A percentile compares a stretch with the other conserved stretches of the same genome.
Conservation (phyloP, 2,888 invertebrate species). For the Thyatira batis region DNA sequence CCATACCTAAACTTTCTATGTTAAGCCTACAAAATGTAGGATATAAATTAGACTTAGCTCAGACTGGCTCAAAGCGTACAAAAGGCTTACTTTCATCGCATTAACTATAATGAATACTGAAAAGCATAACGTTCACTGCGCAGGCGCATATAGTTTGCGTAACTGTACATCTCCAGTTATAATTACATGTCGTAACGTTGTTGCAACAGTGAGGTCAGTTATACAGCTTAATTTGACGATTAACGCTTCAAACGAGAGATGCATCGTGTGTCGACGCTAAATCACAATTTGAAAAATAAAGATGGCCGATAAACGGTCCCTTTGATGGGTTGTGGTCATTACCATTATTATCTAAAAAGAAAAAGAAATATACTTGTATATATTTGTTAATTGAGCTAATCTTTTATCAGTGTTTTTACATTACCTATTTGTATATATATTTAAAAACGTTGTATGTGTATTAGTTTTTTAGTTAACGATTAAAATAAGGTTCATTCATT, state of each 20-base stretch:
- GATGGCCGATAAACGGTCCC: too few relatives aligned
- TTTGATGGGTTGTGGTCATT: too few relatives aligned
- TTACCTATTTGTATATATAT: too few relatives aligned
- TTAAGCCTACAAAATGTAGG: neutral
- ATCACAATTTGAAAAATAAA: neutral
- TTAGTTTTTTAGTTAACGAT: too few relatives aligned
- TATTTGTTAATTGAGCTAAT: too few relatives aligned
- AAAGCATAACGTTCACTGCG: neutral
- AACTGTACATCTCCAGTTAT: neutral
- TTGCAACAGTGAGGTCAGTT: neutral
- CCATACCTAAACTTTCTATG: neutral
- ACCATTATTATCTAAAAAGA: too few relatives aligned
- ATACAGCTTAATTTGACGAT: neutral
- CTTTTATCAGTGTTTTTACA: too few relatives aligned
- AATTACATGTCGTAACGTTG: slow-evolving; percentile 2
- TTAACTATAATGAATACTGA: neutral
- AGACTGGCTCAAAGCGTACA: neutral
- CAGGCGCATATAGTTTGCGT: neutral
- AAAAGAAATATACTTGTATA: too few relatives aligned
- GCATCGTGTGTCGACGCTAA: neutral
- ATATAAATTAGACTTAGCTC: neutral
- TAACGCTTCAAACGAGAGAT: neutral
- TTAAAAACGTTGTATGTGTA: too few relatives aligned
- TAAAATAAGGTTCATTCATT: too few relatives aligned
- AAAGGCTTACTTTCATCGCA: neutral